phyloP scores from a whole-genome alignment of 2,113 vertebrate genomes.

The Mirounga angustirostris region DNA sequence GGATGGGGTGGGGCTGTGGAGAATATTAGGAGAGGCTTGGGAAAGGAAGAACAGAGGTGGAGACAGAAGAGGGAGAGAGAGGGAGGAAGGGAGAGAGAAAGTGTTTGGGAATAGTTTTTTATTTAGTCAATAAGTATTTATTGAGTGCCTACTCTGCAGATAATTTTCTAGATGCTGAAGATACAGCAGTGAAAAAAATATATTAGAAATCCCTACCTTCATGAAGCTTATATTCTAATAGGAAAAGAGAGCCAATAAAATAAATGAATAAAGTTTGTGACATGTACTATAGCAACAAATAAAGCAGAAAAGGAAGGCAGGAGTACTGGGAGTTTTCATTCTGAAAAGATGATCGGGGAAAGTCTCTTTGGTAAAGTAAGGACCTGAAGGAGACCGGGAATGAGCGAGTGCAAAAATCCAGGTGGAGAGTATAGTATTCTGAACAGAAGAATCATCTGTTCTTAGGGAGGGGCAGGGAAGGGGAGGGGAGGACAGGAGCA shows the following conservation, averaged over 20 bases:
- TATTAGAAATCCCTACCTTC: background rate
- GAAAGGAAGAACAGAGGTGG: background rate
- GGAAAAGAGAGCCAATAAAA: background rate
- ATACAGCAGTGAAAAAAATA: background rate
- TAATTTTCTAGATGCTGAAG: slow-evolving; percentile 10
- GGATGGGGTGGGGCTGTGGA: background rate
- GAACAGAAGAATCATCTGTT: background rate
- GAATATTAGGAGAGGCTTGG: background rate
- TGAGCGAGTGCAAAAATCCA: background rate
- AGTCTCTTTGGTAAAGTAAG: background rate
- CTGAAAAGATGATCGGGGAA: background rate
- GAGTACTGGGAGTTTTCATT: background rate
- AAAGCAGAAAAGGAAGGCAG: background rate
- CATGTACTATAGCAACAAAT: background rate
- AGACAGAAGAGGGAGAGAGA: background rate
- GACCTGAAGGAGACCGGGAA: background rate
- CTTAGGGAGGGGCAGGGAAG: too few species aligned
- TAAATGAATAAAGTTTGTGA: background rate
- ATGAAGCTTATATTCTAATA: background rate
- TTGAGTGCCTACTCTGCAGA: background rate
- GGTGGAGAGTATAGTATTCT: background rate
- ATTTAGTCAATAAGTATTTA: background rate
- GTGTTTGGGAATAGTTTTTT: background rate
- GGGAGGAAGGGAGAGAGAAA: background rate
- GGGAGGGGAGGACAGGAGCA: background rate